phyloP scores from a whole-genome alignment of 2,113 vertebrate species.

The Hypomesus transpacificus region DNA sequence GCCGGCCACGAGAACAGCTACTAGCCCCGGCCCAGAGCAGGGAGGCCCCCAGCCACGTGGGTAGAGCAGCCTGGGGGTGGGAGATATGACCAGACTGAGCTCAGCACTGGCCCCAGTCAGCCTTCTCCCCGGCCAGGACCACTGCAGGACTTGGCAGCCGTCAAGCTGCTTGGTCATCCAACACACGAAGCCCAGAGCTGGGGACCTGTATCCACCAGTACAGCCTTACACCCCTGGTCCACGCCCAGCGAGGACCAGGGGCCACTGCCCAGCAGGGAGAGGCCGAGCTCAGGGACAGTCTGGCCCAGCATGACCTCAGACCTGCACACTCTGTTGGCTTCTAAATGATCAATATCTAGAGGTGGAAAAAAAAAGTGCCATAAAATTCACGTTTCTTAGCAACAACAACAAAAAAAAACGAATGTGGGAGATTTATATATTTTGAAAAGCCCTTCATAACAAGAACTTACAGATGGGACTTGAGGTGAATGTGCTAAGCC shows the following conservation, averaged over 20 bases:
- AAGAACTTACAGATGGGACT: constrained; percentile 14
- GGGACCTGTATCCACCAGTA: no score
- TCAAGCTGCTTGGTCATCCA: no score
- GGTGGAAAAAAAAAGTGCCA: constrained; percentile 63
- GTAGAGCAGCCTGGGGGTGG: no score
- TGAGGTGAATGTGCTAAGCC: constrained; percentile 14
- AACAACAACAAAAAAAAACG: constrained; percentile 21
- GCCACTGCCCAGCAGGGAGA: neutral
- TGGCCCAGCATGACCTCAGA: neutral
- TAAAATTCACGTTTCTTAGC: constrained; percentile 47
- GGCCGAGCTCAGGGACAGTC: no score
- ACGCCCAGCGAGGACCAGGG: neutral
- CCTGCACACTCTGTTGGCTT: constrained; percentile 2
- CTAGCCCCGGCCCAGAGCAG: constrained; percentile 63
- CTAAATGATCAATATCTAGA: constrained; percentile 13
- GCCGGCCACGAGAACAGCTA: constrained; percentile 99
- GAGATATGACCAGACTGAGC: no score
- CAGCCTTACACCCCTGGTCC: constrained; percentile 43
- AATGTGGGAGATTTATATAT: neutral
- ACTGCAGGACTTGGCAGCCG: no score
- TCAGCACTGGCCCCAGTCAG: no score
- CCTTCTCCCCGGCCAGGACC: no score
- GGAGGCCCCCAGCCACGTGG: no score
- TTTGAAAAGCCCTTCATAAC: constrained; percentile 12
- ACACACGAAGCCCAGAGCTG: no score